These are phyloP conservation scores for Malthinus seriepunctatus DNA, from an alignment of 2,888 invertebrate genomes.

Conservation along the genomic window DNA sequence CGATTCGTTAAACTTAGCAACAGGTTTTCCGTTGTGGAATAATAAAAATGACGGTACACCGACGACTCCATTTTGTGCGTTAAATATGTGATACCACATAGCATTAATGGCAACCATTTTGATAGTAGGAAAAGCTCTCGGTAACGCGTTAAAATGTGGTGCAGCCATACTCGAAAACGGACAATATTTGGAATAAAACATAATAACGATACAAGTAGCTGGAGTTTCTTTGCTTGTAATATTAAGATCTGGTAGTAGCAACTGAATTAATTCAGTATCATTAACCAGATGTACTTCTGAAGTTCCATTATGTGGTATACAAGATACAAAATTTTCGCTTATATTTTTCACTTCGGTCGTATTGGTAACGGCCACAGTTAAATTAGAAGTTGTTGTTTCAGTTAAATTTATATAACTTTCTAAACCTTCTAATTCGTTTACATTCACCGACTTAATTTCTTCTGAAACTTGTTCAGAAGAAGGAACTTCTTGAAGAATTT, in stretches of 20 bases:
- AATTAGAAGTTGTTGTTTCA: conserved; percentile 23
- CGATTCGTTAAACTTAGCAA: conserved; percentile 83
- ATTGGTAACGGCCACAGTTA: conserved; percentile 21
- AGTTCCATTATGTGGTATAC: conserved; percentile 43
- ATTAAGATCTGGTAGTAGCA: conserved; percentile 66
- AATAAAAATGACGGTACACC: conserved; percentile 88
- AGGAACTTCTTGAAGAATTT: background rate
- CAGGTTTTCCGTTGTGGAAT: conserved; percentile 86
- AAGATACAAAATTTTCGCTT: conserved; percentile 47
- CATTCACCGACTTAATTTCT: background rate
- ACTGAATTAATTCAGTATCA: conserved; percentile 68
- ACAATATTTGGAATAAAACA: conserved; percentile 90
- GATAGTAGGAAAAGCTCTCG: conserved; percentile 83
- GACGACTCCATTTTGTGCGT: conserved; percentile 89
- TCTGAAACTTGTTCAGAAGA: background rate
- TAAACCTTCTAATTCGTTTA: conserved; percentile 15
- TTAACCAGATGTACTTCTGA: conserved; percentile 68
- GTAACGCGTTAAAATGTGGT: conserved; percentile 87
- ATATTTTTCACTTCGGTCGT: conserved; percentile 32
- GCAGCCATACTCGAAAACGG: conserved; percentile 90
- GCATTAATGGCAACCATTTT: conserved; percentile 91
- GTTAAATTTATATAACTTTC: conserved; percentile 30
- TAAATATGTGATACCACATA: conserved; percentile 78
- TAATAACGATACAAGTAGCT: conserved; percentile 74
- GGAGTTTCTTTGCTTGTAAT: conserved; percentile 66